These are phyloP conservation scores for Amphilophus citrinellus DNA, from an alignment of 2,113 vertebrate genomes.

Conservation along the genomic window DNA sequence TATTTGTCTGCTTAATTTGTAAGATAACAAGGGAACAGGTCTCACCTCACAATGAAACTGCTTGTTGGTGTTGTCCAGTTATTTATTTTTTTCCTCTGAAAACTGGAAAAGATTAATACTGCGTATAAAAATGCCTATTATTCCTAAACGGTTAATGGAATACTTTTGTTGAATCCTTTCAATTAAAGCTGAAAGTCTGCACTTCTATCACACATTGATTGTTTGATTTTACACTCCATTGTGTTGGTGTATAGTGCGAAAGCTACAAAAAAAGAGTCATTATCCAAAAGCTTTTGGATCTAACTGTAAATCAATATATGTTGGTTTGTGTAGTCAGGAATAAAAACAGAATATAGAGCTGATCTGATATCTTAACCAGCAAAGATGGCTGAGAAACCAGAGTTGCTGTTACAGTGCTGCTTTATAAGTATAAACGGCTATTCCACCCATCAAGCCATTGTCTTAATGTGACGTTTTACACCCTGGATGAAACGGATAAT, in stretches of 20 bases:
- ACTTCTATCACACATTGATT: neutral
- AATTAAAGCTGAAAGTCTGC: neutral
- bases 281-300: neutral
- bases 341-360: neutral
- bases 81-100: neutral
- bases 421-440: rapidly evolving
- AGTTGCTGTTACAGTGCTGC: neutral
- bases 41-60: neutral
- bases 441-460: neutral
- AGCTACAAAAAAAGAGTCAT: neutral
- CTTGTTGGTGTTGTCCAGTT: neutral
- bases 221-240: neutral
- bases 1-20: neutral
- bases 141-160: neutral
- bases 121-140: neutral
- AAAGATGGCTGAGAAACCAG: neutral
- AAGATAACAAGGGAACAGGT: too few species aligned
- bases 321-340: neutral
- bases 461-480: neutral
- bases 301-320: too few species aligned
- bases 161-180: neutral
- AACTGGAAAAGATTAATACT: neutral
- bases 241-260: neutral
- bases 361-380: neutral
- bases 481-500: neutral